Base-by-base conservation (phyloP, 92 coral and sea anemone genomes). In the Palythoa grandiflora region DNA sequence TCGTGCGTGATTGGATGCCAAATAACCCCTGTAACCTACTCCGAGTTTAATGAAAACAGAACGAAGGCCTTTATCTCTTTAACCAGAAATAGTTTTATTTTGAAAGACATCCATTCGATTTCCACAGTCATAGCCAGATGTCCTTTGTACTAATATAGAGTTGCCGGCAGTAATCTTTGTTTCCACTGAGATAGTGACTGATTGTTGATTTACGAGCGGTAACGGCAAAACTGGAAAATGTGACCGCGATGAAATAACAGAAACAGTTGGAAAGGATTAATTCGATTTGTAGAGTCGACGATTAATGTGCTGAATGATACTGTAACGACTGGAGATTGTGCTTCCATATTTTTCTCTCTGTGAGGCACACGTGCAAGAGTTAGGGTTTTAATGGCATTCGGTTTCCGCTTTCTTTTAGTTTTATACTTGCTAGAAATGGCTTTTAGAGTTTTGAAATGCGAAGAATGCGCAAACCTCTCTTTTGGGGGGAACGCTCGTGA, bases 1-100 rank as follows among this genome's bases (percentile, higher is more conserved):
- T 20, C 44, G 75, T 74, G 86, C 76, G 86, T 81, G 86, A 81
- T 81, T 81, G 86, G 86, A 8, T 8, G 65, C 47, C 57, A 66
- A 15, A 20, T 81, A 60, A 81, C 86, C 86, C 86, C 60, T 44
- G 47, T 13, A 28, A 66, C 55, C 51, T 73, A 35, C 71, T 39
- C 37, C 36, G 20, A 61, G 71, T 55, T 37, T 6, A 79, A 79
- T 37, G 48, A 57, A 79, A 55, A 57, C 68, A 59, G 17, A 38
- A 59, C 54, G 47, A 79, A 79, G 11, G 60, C 48, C 71, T 40
- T 79, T 60, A 61, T 79, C 71, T 79, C 72, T 36, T 8, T 54
- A 10, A 40, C 21, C 73, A 39, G 4, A 9, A 79, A 37, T 16
- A 9, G 36, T 60, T 63, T 38, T 78, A 55, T 55, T 12, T 28